Conservation (phyloP, 2,888 invertebrate species). For the Drosophila suboccidentalis region DNA sequence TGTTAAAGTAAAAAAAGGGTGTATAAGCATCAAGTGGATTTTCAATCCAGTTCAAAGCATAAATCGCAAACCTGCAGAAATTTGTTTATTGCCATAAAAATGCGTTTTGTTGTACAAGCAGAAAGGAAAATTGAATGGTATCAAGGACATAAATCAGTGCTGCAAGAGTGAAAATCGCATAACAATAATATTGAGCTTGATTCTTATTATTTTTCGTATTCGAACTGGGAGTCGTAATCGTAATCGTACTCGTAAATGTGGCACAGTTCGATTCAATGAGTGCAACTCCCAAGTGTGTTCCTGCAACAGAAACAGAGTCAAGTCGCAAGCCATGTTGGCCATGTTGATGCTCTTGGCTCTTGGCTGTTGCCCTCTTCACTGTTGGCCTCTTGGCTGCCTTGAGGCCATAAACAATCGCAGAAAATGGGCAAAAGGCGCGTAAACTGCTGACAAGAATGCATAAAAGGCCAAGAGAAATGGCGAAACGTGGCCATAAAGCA, state of each 20-base stretch:
- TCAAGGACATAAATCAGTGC: slow-evolving; percentile 10
- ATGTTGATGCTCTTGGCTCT: slow-evolving; percentile 6
- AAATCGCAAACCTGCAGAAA: background rate
- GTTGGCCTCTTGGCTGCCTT: slow-evolving; percentile 5
- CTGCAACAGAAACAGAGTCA: slow-evolving; percentile 22
- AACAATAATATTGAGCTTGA: slow-evolving; percentile 11
- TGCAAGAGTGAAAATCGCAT: slow-evolving; percentile 5
- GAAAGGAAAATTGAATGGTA: slow-evolving; percentile 12
- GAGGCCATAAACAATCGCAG: slow-evolving; percentile 65
- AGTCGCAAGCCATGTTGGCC: slow-evolving; percentile 18
- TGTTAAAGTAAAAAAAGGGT: too few relatives aligned
- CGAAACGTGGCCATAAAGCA: slow-evolving; percentile 41
- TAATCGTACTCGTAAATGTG: slow-evolving; percentile 9
- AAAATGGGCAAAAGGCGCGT: slow-evolving; percentile 53
- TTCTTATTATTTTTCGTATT: background rate
- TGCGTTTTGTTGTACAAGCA: background rate
- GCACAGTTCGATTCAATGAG: slow-evolving; percentile 25
- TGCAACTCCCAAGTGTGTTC: slow-evolving; percentile 12
- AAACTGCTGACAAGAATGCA: slow-evolving; percentile 66
- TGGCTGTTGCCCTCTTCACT: slow-evolving; percentile 21
- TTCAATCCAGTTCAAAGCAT: too few relatives aligned
- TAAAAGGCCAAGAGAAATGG: slow-evolving; percentile 25
- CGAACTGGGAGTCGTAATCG: background rate
- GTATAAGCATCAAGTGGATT: too few relatives aligned
- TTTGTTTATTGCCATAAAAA: slow-evolving; percentile 5